Base-by-base conservation (phyloP, 37 sponge, comb jelly and placozoan species). In the Dysidea cf. avara region DNA sequence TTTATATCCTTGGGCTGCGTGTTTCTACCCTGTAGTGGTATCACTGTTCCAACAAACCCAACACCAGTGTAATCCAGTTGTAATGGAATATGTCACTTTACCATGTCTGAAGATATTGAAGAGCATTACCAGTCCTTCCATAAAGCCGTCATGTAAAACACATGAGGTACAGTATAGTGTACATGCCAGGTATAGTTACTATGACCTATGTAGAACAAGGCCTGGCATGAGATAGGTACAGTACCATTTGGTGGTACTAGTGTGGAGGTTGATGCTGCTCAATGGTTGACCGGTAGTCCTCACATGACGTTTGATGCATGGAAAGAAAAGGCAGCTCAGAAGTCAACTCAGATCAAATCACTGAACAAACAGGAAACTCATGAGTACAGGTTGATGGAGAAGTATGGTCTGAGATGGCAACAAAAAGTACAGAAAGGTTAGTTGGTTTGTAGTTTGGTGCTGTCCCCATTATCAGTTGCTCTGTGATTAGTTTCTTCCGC, bases 51-150 rank as follows among this genome's bases (percentile, higher is more conserved):
- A 59, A 30, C 81, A 74, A 39, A 53, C 87, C 32, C 75, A 71
- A 16, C 37, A 60, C 18, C 79, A 80, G 64, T 35, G 53, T n/a
- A 92, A 63, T 30, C 96, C 92, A 72, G 86, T 94, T 28, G 93
- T 95, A 5, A 70, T 84, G 58, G 81, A 88, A n/a, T 77, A 67
- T 7, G 83, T 95, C 13, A 88, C 90, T 3, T 80, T 92, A 57
- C 92, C 89, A 3, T 95, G 93, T 35, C 86, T 92, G n/a, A 67
- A 66, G 57, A 68, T 95, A 3, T 68, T 93, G 17, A 73, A 80
- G 56, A 21, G 53, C 39, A 56, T 89, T 28, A 87, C 75, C 32
- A 31, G 40, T 34, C 86, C 76, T 28, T 18, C 32, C 36, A 12
- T 17, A 26, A 29, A 64, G 31, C 53, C 48, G 33, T 11, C 18